Percentiles rank a stretch among this genome's conserved stretches.
These are phyloP conservation scores for Henicopernis longicauda DNA, from an alignment of 2,113 vertebrate genomes.

Conservation along the genomic window DNA sequence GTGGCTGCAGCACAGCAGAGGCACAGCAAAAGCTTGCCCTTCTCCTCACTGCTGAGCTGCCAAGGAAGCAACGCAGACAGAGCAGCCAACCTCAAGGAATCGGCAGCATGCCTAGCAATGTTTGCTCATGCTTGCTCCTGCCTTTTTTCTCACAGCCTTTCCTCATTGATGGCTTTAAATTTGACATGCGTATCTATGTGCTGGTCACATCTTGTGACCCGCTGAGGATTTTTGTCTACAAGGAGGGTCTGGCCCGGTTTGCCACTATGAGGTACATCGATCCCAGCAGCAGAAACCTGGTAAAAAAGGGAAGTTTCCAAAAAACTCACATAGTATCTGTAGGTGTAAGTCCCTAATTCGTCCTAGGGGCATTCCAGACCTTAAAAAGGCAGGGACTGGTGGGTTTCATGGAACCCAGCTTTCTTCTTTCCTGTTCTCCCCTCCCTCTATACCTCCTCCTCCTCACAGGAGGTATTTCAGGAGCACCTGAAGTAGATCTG, in stretches of 20 bases:
- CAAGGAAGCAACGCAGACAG: rapidly evolving
- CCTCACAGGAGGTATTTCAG: background rate
- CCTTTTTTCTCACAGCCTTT: constrained; percentile 69
- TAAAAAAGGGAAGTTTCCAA: constrained; percentile 44
- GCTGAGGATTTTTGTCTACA: constrained; percentile 74
- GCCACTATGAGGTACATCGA: constrained; percentile 76
- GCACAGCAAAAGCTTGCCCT: background rate
- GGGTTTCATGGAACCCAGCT: background rate
- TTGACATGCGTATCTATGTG: constrained; percentile 77
- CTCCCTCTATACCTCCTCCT: background rate
- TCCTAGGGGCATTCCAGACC: background rate
- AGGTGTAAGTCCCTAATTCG: background rate
- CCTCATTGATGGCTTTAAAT: constrained; percentile 79
- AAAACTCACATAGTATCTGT: background rate
- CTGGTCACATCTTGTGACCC: constrained; percentile 81
- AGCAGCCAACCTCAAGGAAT: background rate
- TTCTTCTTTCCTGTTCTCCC: background rate
- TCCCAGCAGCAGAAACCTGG: constrained; percentile 70
- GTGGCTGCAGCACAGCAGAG: rapidly evolving
- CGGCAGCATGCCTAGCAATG: background rate
- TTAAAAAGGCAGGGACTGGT: background rate
- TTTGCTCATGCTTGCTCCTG: background rate
- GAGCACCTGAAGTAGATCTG: background rate
- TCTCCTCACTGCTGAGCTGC: background rate
- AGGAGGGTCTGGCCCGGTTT: constrained; percentile 80